These are phyloP conservation scores for Pongo pygmaeus DNA, from an alignment of 2,113 vertebrate genomes.

Conservation along the genomic window DNA sequence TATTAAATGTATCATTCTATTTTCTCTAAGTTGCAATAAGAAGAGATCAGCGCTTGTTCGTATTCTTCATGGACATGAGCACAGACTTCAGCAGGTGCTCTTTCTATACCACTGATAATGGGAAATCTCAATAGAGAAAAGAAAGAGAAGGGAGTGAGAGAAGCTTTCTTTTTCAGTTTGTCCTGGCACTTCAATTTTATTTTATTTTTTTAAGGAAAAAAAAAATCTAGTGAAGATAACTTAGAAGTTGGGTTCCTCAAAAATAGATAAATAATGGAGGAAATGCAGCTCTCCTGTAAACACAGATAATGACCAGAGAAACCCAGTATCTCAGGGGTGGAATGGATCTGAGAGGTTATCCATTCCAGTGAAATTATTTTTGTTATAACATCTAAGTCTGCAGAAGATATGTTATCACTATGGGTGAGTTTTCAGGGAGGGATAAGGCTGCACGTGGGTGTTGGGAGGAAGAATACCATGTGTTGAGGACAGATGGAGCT, in stretches of 20 bases:
- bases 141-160: neutral
- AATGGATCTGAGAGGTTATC: slow-evolving; percentile 27
- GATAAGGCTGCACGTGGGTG: neutral
- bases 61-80: neutral
- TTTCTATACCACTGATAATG: neutral
- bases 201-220: neutral
- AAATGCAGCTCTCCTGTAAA: neutral
- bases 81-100: neutral
- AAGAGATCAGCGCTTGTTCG: neutral
- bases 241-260: neutral
- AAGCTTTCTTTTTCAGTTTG: neutral
- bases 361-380: slow-evolving; percentile 39
- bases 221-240: slow-evolving; percentile 18
- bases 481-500: neutral
- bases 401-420: neutral
- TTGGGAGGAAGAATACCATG: neutral
- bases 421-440: neutral
- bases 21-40: neutral
- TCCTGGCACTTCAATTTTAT: neutral
- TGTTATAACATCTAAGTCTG: neutral
- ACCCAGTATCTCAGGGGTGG: neutral
- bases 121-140: neutral
- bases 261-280: neutral
- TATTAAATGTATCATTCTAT: rapidly evolving
- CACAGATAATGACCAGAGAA: slow-evolving; percentile 48